Percentiles rank a stretch among this genome's conserved stretches.
phyloP scores from a whole-genome alignment of 2,113 vertebrate genomes.

The Centropus bengalensis region DNA sequence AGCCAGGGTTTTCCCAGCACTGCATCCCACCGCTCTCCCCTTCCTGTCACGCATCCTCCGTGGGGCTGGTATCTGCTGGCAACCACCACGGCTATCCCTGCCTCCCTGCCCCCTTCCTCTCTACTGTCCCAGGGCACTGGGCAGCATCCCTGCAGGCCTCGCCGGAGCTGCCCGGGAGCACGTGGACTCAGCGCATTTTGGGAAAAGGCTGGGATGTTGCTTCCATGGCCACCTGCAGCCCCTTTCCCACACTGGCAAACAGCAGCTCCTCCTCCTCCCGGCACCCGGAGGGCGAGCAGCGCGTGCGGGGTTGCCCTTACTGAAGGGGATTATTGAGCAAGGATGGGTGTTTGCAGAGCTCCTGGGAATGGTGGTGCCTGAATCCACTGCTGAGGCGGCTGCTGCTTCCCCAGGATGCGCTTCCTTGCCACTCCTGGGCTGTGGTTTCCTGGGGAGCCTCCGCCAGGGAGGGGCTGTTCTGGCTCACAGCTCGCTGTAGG shows the following conservation, averaged over 20 bases:
- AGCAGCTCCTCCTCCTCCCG: neutral
- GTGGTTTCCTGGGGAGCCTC: accelerated
- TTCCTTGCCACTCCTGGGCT: neutral
- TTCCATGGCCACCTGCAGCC: neutral
- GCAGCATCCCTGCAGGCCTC: neutral
- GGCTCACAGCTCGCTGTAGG: neutral
- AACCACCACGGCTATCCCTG: neutral
- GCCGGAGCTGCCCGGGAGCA: neutral
- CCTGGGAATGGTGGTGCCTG: neutral
- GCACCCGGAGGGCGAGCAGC: neutral
- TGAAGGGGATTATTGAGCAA: neutral
- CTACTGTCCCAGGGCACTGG: accelerated
- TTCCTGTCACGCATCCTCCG: accelerated
- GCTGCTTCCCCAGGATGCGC: neutral
- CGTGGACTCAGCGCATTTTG: neutral
- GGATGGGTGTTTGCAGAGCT: neutral
- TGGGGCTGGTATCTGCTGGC: accelerated
- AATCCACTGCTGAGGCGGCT: accelerated
- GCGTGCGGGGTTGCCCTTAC: too few species aligned
- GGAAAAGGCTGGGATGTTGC: neutral
- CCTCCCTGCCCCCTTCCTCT: neutral
- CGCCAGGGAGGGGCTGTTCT: accelerated
- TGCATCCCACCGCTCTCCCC: neutral
- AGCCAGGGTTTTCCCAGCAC: neutral
- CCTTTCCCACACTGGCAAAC: accelerated